Evolutionary conservation across 2,797 vertebrate species (phyloP).

Genomic region (Melopsittacus undulatus): DNA sequence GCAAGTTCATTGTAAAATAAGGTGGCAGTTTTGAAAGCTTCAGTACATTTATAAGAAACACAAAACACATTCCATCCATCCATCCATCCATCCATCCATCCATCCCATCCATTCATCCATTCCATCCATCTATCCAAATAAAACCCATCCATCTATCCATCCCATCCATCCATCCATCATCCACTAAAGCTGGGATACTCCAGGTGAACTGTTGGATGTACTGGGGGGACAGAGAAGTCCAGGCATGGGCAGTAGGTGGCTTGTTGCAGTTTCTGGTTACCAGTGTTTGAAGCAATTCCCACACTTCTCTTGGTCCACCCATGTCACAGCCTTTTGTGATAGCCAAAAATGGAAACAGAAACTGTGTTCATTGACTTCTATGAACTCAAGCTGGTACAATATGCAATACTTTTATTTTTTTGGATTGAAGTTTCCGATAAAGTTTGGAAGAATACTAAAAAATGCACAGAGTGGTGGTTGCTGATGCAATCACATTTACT

Average conservation of each 20-base stretch:
- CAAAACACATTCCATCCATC: neutral
- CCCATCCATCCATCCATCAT: neutral
- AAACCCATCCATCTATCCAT: neutral
- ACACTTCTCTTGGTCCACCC: neutral
- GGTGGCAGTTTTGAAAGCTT: neutral
- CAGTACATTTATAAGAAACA: neutral
- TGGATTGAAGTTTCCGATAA: neutral
- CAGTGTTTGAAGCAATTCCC: neutral
- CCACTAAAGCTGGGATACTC: neutral
- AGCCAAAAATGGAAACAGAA: neutral
- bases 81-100: neutral
- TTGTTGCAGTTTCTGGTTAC: neutral
- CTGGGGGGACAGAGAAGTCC: neutral
- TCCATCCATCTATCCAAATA: neutral
- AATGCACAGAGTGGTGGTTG: neutral
- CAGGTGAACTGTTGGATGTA: neutral
- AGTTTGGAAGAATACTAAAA: neutral
- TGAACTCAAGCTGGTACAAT: neutral
- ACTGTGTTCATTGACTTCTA: neutral
- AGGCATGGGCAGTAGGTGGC: too few species aligned
- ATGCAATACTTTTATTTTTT: neutral
- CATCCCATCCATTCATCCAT: too few species aligned
- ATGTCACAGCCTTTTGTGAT: neutral
- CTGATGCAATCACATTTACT: neutral
- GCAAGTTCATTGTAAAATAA: neutral